phyloP scores from a whole-genome alignment of 35 echinoderm and acorn worm species.

The Diadema setosum region DNA sequence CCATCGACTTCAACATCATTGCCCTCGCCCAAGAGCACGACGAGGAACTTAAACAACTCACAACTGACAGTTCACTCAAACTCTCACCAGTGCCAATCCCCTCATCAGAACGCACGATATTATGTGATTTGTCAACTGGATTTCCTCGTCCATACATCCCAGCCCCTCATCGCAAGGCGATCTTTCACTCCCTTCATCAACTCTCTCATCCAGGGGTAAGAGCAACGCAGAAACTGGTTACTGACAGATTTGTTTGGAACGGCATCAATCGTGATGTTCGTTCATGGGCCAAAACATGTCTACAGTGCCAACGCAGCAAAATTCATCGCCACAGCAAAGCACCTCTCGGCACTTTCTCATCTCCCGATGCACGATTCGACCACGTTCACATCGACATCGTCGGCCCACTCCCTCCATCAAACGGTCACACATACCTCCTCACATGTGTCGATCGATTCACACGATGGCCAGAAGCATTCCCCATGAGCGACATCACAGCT shows the following conservation, averaged over 20 bases:
- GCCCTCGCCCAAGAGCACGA: too few relatives aligned
- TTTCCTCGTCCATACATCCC: conserved; percentile 13
- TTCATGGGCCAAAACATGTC: conserved; percentile 44
- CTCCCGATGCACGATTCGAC: conserved; percentile 50
- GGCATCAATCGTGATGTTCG: conserved; percentile 60
- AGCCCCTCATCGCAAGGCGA: background rate
- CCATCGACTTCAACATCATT: too few relatives aligned
- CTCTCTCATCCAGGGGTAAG: background rate
- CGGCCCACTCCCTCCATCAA: conserved; percentile 49
- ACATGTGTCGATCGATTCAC: conserved; percentile 63
- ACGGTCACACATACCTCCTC: conserved; percentile 53
- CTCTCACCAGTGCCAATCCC: too few relatives aligned
- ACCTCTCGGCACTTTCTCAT: conserved; percentile 46
- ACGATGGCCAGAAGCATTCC: conserved; percentile 71
- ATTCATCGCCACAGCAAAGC: conserved; percentile 44
- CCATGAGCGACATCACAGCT: conserved; percentile 9
- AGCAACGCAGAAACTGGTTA: conserved; percentile 34
- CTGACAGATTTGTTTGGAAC: conserved; percentile 44
- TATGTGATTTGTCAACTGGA: conserved; percentile 43
- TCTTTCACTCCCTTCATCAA: conserved; percentile 5
- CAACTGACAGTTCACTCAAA: too few relatives aligned
- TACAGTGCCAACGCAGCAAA: conserved; percentile 59
- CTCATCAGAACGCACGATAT: too few relatives aligned
- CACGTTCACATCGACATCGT: conserved; percentile 60
- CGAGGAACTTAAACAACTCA: too few relatives aligned